Evolutionary conservation across 2,888 invertebrate species (phyloP).

Genomic region (Parochlus steinenii): DNA sequence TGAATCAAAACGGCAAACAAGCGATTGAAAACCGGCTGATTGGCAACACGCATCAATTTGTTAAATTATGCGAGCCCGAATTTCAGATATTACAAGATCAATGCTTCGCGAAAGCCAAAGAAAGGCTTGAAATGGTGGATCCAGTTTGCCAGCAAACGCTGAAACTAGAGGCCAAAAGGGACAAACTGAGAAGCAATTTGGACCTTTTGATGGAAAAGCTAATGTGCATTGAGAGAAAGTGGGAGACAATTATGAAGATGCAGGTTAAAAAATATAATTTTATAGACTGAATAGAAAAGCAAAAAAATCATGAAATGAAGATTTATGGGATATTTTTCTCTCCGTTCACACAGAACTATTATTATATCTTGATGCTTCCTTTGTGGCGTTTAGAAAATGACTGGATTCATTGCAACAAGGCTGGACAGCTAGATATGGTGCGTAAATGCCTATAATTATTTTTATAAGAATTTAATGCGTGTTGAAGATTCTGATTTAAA

Average conservation of each 20-base stretch:
- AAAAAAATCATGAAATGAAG: background rate
- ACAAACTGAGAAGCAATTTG: background rate
- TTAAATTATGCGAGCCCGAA: conserved; percentile 10
- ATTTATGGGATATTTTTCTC: background rate
- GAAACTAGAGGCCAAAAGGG: background rate
- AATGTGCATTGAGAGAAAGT: conserved; percentile 6
- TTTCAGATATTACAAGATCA: conserved; percentile 9
- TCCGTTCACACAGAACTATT: conserved; percentile 9
- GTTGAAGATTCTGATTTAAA: too few relatives aligned
- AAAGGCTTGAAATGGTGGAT: conserved; percentile 3
- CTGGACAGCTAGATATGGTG: conserved; percentile 3
- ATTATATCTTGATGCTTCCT: conserved; percentile 11
- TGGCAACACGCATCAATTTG: conserved; percentile 12
- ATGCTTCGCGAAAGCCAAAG: conserved; percentile 6
- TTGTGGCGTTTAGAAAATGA: conserved; percentile 12
- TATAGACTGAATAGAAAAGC: too few relatives aligned
- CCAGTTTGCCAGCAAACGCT: background rate
- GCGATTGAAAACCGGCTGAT: conserved; percentile 12
- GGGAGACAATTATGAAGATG: conserved; percentile 12
- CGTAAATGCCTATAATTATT: background rate
- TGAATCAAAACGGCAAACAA: conserved; percentile 12
- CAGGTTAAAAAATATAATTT: conserved; percentile 1
- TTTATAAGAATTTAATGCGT: background rate
- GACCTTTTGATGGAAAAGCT: conserved; percentile 10
- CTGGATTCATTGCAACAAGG: conserved; percentile 11